A percentile compares a stretch with the other conserved stretches of the same genome.
phyloP scores from a whole-genome alignment of 1,140 invertebrate species.

The Planococcus citri region DNA sequence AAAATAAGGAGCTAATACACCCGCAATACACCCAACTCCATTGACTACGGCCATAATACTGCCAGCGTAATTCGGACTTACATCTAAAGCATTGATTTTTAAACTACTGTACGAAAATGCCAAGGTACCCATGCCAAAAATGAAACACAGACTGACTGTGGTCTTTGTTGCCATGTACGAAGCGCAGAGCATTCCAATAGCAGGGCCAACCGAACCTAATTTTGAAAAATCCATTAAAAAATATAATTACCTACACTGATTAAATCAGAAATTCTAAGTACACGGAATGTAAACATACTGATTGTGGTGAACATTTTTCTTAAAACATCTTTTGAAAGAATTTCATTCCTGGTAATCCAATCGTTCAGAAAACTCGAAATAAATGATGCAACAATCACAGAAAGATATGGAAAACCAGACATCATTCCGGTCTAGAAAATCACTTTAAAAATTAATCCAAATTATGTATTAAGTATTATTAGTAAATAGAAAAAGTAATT shows the following conservation, averaged over 20 bases:
- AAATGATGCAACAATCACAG: slow-evolving; percentile 49
- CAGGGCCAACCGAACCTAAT: slow-evolving; percentile 56
- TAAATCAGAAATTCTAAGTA: neutral
- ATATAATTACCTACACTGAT: too few relatives aligned
- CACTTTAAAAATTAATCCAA: too few relatives aligned
- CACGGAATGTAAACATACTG: slow-evolving; percentile 28
- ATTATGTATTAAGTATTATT: too few relatives aligned
- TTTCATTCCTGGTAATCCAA: slow-evolving; percentile 42
- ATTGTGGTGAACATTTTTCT: slow-evolving; percentile 60
- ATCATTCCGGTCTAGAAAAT: slow-evolving; percentile 40
- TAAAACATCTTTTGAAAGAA: slow-evolving; percentile 40
- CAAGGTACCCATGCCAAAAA: slow-evolving; percentile 51
- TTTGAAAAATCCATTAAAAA: too few relatives aligned
- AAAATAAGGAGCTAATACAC: slow-evolving; percentile 40
- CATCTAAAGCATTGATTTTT: slow-evolving; percentile 61
- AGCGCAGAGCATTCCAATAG: slow-evolving; percentile 59
- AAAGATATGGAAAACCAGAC: slow-evolving; percentile 45
- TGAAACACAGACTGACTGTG: slow-evolving; percentile 43
- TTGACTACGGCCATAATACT: slow-evolving; percentile 66
- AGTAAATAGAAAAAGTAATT: too few relatives aligned
- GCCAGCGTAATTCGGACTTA: slow-evolving; percentile 63
- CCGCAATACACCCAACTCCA: slow-evolving; percentile 58
- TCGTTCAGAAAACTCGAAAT: slow-evolving; percentile 45
- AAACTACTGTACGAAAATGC: slow-evolving; percentile 51
- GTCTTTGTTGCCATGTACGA: slow-evolving; percentile 45